Base-by-base conservation (phyloP, 2,888 invertebrate species). In the Thalpophila matura region DNA sequence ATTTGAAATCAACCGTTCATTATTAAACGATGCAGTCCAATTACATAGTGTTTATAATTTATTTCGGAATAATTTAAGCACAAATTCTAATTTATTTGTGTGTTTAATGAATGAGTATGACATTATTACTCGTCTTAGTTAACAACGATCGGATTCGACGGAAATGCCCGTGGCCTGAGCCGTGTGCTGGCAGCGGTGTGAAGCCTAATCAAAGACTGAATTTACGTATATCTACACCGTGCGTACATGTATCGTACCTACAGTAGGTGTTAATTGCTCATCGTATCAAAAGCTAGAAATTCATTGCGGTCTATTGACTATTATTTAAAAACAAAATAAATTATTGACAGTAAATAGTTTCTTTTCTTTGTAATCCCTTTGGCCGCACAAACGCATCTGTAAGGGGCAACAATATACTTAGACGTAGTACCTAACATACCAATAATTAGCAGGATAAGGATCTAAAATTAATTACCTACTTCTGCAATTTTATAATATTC, bases 201-300 rank as follows among this genome's bases (percentile, higher is more conserved):
- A 86, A 87, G 93, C 93, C 93, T 94, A 92, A 89, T 80, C 79
- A 89, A 94, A 94, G 94, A 94, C 94, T 94, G 94, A 94, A 92
- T 91, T 90, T 91, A 90, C 87, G 85, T 89, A 86, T 89, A 86
- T 86, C 85, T 89, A 87, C 88, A 83, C 84, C 83, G 83, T 87
- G 83, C 80, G 84, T 79, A 80, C 64, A 77, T 77, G 77, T 82
- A 83, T 75, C 77, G 74, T 80, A 80, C 73, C 74, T 83, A 79
- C 68, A 79, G 79, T 85, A 88, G 85, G 79, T 86, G 81, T 84
- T 86, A 85, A 85, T 91, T 92, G 93, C 92, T 94, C 94, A 93
- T 91, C 86, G 83, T 91, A 89, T 87, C 84, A 84, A 87, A 91
- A 81, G 87, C 87, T 90, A 91, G 86, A 83, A 86, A 82, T 86